phyloP scores from a whole-genome alignment of 2,113 vertebrate species.

The Protomyctophum bolini region DNA sequence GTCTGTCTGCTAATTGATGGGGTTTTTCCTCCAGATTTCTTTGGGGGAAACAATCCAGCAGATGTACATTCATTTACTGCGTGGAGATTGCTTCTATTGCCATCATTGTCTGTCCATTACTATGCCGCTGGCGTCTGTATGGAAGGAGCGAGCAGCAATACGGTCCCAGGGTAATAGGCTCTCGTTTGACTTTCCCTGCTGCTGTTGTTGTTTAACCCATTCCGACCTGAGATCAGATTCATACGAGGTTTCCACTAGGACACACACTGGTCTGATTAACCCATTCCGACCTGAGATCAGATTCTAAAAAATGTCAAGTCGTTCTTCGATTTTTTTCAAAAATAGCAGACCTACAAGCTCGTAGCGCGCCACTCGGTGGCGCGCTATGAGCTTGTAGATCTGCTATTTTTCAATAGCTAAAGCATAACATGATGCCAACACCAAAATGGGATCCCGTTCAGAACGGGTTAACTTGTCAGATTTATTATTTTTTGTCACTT shows the following conservation, averaged over 20 bases:
- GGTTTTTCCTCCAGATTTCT: slow-evolving; percentile 67
- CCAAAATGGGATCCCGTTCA: too few relatives aligned
- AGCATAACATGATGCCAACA: too few relatives aligned
- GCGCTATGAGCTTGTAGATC: too few relatives aligned
- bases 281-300: too few relatives aligned
- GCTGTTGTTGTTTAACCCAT: slow-evolving; percentile 43
- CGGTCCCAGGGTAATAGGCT: slow-evolving; percentile 42
- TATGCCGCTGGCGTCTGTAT: slow-evolving; percentile 31
- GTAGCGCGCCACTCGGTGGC: too few relatives aligned
- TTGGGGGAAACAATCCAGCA: slow-evolving; percentile 69
- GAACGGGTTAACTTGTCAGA: slow-evolving; percentile 43
- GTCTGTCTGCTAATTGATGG: slow-evolving; percentile 61
- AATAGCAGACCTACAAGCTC: too few relatives aligned
- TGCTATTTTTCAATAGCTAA: too few relatives aligned
- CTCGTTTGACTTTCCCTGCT: slow-evolving; percentile 39
- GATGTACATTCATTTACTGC: slow-evolving; percentile 69
- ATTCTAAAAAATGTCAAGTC: too few relatives aligned
- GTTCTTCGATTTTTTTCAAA: too few relatives aligned
- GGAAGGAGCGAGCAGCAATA: slow-evolving; percentile 17
- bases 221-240: too few relatives aligned
- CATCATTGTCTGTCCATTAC: slow-evolving; percentile 64
- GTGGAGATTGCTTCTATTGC: slow-evolving; percentile 66
- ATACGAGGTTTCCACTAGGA: too few relatives aligned
- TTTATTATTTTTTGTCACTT: slow-evolving; percentile 42
- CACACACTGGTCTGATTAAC: too few relatives aligned